phyloP scores from a whole-genome alignment of 2,113 vertebrate genomes.

The Colaptes auratus region DNA sequence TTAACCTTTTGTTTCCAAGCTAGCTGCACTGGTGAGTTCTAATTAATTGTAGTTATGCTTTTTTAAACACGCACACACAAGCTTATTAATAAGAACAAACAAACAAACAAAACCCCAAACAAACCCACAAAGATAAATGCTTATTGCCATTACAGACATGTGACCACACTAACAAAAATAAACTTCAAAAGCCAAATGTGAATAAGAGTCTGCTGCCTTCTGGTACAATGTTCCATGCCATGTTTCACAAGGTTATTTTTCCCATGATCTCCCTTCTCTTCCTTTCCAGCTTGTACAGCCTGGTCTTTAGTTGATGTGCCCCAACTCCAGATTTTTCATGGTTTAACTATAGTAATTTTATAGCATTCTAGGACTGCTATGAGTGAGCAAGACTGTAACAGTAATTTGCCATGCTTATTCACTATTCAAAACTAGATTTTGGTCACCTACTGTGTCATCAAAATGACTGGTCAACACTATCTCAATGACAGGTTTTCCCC shows the following conservation, averaged over 20 bases:
- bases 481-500: not conserved
- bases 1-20: constrained; percentile 56
- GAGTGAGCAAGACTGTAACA: not conserved
- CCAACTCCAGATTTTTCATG: not conserved
- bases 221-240: not conserved
- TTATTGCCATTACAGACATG: not conserved
- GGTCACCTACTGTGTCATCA: not conserved
- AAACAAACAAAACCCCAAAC: not conserved
- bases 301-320: not conserved
- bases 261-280: not conserved
- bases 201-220: not conserved
- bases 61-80: not conserved
- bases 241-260: not conserved
- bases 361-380: not conserved
- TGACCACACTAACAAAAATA: not conserved
- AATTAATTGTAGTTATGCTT: not conserved
- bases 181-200: not conserved
- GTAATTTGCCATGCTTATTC: not conserved
- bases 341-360: not conserved
- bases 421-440: not conserved
- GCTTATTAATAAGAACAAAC: not conserved
- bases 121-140: not conserved
- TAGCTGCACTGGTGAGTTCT: constrained; percentile 1
- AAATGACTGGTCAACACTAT: not conserved
- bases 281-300: not conserved